Conservation (phyloP, 2,888 invertebrate species). For the Leptopilina syphax region DNA sequence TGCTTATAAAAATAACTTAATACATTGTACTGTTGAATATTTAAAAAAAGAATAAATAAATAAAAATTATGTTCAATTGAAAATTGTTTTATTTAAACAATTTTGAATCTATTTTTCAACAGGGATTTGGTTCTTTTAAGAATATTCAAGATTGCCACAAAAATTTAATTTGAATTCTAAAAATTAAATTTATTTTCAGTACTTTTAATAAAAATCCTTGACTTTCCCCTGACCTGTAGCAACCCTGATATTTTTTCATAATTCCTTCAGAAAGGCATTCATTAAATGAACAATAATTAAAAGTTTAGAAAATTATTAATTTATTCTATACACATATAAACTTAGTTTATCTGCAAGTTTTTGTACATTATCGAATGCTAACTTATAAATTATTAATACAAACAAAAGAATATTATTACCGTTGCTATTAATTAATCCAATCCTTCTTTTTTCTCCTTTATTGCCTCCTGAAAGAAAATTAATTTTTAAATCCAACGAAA, state of each 20-base stretch:
- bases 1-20: not conserved
- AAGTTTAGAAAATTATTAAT: conserved; percentile 3
- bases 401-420: not conserved
- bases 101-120: too few relatives aligned
- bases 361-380: not conserved
- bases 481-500: conserved; percentile 16
- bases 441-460: conserved; percentile 92
- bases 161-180: too few relatives aligned
- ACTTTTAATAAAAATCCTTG: too few relatives aligned
- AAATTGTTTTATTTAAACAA: not conserved
- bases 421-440: conserved; percentile 80
- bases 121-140: too few relatives aligned
- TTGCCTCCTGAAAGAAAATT: conserved; percentile 84
- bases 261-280: too few relatives aligned
- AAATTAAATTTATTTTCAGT: too few relatives aligned
- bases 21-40: conserved; percentile 4
- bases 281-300: not conserved
- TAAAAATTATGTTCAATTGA: not conserved
- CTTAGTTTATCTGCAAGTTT: not conserved
- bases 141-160: too few relatives aligned
- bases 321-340: conserved; percentile 13
- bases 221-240: too few relatives aligned
- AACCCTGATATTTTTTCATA: too few relatives aligned
- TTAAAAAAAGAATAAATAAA: not conserved
- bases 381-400: not conserved